A percentile compares a stretch with the other conserved stretches of the same genome.
Conservation (phyloP, 2,888 invertebrate species). For the Stramonita haemastoma region DNA sequence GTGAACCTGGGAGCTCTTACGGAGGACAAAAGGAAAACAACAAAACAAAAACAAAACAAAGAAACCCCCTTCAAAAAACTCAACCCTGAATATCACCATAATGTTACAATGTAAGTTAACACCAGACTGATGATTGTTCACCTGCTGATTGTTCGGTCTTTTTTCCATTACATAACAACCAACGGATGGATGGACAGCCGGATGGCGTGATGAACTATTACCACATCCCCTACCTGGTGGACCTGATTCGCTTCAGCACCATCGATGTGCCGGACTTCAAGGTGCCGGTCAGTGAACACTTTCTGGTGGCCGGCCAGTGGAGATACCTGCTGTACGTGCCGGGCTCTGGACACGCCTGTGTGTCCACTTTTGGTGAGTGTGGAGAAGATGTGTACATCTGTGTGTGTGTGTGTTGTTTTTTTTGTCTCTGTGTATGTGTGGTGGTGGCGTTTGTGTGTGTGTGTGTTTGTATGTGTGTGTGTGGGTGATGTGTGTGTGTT, state of each 20-base stretch:
- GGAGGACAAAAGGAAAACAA: too few species aligned
- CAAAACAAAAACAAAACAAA: too few species aligned
- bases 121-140: too few species aligned
- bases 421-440: neutral
- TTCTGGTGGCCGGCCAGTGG: slow-evolving; percentile 89
- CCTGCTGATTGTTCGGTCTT: neutral
- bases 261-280: slow-evolving; percentile 96
- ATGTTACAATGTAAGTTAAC: too few species aligned
- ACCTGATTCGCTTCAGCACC: slow-evolving; percentile 87
- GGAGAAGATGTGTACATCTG: neutral
- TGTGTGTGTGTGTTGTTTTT: neutral
- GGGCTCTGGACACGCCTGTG: slow-evolving; percentile 88
- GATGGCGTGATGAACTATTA: slow-evolving; percentile 94
- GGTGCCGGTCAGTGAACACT: slow-evolving; percentile 95
- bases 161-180: neutral
- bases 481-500: too few species aligned
- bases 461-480: neutral
- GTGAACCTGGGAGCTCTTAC: too few species aligned
- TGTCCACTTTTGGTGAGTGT: slow-evolving; percentile 79
- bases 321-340: slow-evolving; percentile 94
- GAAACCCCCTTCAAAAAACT: too few species aligned
- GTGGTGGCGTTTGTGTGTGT: neutral
- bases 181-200: slow-evolving; percentile 71
- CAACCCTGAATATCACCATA: too few species aligned
- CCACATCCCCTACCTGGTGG: slow-evolving; percentile 93